These are phyloP conservation scores for Hesperophylax magnus DNA, from an alignment of 1,140 invertebrate species.

Conservation along the genomic window DNA sequence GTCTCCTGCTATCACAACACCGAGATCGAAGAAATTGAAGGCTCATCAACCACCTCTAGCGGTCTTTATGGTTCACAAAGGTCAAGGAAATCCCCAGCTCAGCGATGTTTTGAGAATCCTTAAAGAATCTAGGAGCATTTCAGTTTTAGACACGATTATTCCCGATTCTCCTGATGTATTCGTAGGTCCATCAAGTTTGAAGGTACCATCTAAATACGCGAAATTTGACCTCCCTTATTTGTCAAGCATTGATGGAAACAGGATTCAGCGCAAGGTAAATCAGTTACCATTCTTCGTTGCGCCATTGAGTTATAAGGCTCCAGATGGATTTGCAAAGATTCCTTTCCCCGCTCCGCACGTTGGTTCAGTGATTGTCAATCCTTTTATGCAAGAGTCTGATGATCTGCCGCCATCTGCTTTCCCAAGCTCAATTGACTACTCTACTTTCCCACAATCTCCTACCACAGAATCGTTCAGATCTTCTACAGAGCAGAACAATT, in stretches of 20 bases:
- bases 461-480: constrained; percentile 51
- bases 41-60: constrained; percentile 87
- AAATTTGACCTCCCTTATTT: constrained; percentile 89
- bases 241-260: constrained; percentile 79
- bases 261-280: constrained; percentile 80
- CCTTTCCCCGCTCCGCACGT: constrained; percentile 87
- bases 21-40: constrained; percentile 73
- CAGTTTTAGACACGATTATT: constrained; percentile 81
- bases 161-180: constrained; percentile 81
- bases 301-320: constrained; percentile 85
- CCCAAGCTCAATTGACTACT: constrained; percentile 30
- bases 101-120: constrained; percentile 79
- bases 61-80: constrained; percentile 78
- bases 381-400: constrained; percentile 51
- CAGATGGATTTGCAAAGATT: constrained; percentile 85
- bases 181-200: constrained; percentile 82
- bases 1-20: constrained; percentile 65
- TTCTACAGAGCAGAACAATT: constrained; percentile 39
- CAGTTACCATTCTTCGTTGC: constrained; percentile 87
- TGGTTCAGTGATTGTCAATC: constrained; percentile 84
- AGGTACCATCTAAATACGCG: constrained; percentile 78
- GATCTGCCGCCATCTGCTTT: constrained; percentile 3
- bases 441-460: constrained; percentile 46
- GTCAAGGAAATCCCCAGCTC: constrained; percentile 71
- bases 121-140: constrained; percentile 80